These are phyloP conservation scores for Pipistrellus pygmaeus DNA, from an alignment of 2,797 vertebrate species.

Conservation along the genomic window DNA sequence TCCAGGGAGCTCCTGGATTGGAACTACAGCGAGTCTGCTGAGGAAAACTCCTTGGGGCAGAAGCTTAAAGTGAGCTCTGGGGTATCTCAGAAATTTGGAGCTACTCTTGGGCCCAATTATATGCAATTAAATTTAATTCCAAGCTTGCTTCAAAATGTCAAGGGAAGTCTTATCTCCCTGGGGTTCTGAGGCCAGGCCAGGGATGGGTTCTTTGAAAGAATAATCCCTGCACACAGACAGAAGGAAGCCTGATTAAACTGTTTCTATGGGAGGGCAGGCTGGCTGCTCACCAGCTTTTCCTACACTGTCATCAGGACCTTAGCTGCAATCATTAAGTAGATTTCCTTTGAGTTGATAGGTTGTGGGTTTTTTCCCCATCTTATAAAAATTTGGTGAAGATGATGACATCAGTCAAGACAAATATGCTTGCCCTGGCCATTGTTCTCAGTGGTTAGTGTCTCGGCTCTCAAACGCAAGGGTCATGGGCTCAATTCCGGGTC, in stretches of 20 bases:
- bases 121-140: not conserved
- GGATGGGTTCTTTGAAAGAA: not conserved
- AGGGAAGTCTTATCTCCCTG: not conserved
- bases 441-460: too few relatives aligned
- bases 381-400: not conserved
- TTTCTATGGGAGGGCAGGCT: not conserved
- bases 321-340: not conserved
- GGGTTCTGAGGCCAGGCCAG: not conserved
- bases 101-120: not conserved
- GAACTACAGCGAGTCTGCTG: not conserved
- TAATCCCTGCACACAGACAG: not conserved
- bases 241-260: not conserved
- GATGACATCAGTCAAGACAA: not conserved
- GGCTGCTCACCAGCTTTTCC: not conserved
- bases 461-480: too few relatives aligned
- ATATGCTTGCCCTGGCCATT: not conserved
- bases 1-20: not conserved
- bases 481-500: too few relatives aligned
- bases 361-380: not conserved
- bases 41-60: not conserved
- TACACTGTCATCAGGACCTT: not conserved
- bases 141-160: not conserved
- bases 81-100: not conserved
- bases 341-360: not conserved
- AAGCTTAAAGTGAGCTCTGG: not conserved